phyloP scores from a whole-genome alignment of 2,113 vertebrate genomes.

The Xiphias gladius region DNA sequence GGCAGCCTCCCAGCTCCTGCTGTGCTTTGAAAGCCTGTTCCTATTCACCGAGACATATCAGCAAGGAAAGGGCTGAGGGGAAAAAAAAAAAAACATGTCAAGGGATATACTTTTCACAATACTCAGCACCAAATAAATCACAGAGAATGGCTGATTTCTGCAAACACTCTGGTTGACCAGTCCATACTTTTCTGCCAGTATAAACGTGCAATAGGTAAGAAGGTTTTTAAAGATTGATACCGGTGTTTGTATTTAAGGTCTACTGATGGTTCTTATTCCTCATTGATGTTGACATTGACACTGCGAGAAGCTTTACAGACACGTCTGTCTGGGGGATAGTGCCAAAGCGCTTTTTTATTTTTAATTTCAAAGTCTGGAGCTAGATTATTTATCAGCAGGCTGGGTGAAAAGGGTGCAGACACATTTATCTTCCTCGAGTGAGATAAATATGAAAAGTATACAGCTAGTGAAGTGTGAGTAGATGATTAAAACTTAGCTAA shows the following conservation, averaged over 20 bases:
- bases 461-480: neutral
- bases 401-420: neutral
- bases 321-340: neutral
- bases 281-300: neutral
- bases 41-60: constrained; percentile 42
- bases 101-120: constrained; percentile 13
- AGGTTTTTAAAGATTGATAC: neutral
- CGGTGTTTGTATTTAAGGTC: neutral
- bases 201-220: neutral
- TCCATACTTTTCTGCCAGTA: neutral
- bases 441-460: neutral
- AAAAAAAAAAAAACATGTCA: neutral
- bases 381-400: neutral
- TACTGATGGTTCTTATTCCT: neutral
- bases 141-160: constrained; percentile 16
- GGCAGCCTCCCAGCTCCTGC: constrained; percentile 49
- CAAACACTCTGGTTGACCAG: constrained; percentile 17
- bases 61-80: neutral
- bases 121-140: constrained; percentile 26
- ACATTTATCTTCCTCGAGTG: neutral
- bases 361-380: neutral
- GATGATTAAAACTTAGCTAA: neutral
- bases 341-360: neutral
- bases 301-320: constrained; percentile 6
- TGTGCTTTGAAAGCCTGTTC: constrained; percentile 65